Conservation (phyloP, 2,888 invertebrate genomes). For the Nemapogon koenigi region DNA sequence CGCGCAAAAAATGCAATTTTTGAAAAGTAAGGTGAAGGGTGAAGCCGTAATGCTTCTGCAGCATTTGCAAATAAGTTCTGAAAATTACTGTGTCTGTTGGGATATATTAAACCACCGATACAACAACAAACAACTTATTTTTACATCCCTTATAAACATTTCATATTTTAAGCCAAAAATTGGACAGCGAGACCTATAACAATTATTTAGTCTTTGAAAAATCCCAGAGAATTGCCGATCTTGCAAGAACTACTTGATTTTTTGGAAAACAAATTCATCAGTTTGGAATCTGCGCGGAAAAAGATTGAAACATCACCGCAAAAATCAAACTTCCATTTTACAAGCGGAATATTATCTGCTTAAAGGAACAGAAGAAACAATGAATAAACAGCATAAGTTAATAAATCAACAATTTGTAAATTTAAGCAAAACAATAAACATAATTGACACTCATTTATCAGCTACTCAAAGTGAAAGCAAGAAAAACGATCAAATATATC, state of each 20-base stretch:
- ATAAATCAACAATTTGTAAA: too few species aligned
- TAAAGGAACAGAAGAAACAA: too few species aligned
- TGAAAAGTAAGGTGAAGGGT: conserved; percentile 16
- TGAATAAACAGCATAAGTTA: too few species aligned
- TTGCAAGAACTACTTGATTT: conserved; percentile 14
- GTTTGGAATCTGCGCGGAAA: conserved; percentile 14
- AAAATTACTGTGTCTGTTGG: conserved; percentile 18
- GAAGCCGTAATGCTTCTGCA: conserved; percentile 20
- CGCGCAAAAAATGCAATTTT: conserved; percentile 20
- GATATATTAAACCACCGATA: conserved; percentile 18
- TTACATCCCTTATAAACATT: conserved; percentile 14
- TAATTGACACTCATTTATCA: too few species aligned
- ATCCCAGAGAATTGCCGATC: conserved; percentile 13
- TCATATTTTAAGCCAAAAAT: conserved; percentile 15
- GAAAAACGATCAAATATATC: too few species aligned
- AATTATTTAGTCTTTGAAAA: conserved; percentile 15
- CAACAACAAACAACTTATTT: conserved; percentile 16
- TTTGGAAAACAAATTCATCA: conserved; percentile 13
- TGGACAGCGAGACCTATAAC: conserved; percentile 15
- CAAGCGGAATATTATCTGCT: too few species aligned
- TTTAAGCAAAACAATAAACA: too few species aligned
- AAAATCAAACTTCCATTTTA: too few species aligned
- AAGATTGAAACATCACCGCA: too few species aligned
- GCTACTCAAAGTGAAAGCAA: too few species aligned
- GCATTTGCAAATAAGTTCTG: conserved; percentile 17